Percentiles rank a stretch among this genome's conserved stretches.
These are phyloP conservation scores for Synanthedon formicaeformis DNA, from an alignment of 2,888 invertebrate species.

Conservation along the genomic window DNA sequence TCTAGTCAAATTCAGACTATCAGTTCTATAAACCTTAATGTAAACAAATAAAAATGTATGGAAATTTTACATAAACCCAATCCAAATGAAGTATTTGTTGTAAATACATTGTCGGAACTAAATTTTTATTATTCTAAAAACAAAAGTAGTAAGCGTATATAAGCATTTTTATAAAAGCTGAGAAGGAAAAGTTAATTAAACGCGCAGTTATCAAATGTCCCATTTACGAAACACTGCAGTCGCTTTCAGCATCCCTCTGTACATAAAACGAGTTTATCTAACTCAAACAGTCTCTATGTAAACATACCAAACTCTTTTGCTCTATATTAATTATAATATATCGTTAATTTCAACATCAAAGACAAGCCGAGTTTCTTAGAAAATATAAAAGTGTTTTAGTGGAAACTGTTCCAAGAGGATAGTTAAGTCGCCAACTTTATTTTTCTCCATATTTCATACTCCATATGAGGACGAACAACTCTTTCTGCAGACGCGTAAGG, in stretches of 20 bases:
- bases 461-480: slow-evolving; percentile 13
- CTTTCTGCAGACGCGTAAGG: neutral
- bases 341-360: neutral
- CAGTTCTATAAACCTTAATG: too few relatives aligned
- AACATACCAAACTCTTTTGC: slow-evolving; percentile 21
- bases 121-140: too few relatives aligned
- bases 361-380: neutral
- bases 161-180: too few relatives aligned
- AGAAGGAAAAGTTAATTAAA: too few relatives aligned
- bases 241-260: slow-evolving; percentile 28
- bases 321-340: slow-evolving; percentile 12
- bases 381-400: neutral
- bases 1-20: too few relatives aligned
- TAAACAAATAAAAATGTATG: too few relatives aligned
- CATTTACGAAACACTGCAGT: slow-evolving; percentile 38
- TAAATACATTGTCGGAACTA: too few relatives aligned
- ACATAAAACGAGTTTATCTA: slow-evolving; percentile 22
- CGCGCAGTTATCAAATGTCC: slow-evolving; percentile 12
- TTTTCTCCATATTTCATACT: slow-evolving; percentile 23
- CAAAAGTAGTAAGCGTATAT: too few relatives aligned
- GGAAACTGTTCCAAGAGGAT: neutral
- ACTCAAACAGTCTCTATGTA: slow-evolving; percentile 12
- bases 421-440: slow-evolving; percentile 8
- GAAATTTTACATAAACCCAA: too few relatives aligned
- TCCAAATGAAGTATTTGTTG: too few relatives aligned